Percentiles rank a stretch among this genome's conserved stretches.
Evolutionary conservation across 1,140 invertebrate species (phyloP).

Genomic region (Triops cancriformis): DNA sequence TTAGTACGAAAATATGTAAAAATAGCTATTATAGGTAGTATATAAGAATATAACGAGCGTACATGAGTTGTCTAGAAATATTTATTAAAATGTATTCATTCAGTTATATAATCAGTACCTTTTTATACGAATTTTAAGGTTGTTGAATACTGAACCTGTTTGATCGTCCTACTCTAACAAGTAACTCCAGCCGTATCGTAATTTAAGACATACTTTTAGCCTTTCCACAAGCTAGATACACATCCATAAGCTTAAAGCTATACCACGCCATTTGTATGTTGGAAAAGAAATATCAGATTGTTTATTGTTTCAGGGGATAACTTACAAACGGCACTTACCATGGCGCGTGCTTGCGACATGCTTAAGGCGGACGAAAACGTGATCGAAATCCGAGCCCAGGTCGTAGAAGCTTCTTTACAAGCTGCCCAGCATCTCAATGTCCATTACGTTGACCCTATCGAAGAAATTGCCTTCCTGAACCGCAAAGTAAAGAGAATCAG

Average conservation of each 20-base stretch:
- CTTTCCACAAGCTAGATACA: neutral
- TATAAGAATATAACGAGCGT: no score
- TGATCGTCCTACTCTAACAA: no score
- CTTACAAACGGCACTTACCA: constrained; percentile 50
- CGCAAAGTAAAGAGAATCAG: constrained; percentile 24
- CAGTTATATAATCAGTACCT: no score
- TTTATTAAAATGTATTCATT: no score
- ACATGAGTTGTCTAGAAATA: no score
- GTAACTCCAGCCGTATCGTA: no score
- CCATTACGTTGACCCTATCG: constrained; percentile 31
- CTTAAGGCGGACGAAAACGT: constrained; percentile 42
- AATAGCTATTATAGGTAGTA: no score
- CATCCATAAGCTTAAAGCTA: no score
- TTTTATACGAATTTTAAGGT: no score
- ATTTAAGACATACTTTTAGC: neutral
- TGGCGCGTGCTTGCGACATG: constrained; percentile 49
- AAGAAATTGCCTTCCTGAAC: constrained; percentile 15
- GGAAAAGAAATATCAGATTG: neutral
- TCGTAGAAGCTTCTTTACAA: constrained; percentile 25
- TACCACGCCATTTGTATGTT: no score
- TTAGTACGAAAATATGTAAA: no score
- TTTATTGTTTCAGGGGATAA: constrained; percentile 42
- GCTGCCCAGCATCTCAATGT: constrained; percentile 32
- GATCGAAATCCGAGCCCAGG: constrained; percentile 42
- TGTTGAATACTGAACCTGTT: no score